These are phyloP conservation scores for Hypotaenidia okinawae DNA, from an alignment of 2,797 vertebrate species.

Conservation along the genomic window DNA sequence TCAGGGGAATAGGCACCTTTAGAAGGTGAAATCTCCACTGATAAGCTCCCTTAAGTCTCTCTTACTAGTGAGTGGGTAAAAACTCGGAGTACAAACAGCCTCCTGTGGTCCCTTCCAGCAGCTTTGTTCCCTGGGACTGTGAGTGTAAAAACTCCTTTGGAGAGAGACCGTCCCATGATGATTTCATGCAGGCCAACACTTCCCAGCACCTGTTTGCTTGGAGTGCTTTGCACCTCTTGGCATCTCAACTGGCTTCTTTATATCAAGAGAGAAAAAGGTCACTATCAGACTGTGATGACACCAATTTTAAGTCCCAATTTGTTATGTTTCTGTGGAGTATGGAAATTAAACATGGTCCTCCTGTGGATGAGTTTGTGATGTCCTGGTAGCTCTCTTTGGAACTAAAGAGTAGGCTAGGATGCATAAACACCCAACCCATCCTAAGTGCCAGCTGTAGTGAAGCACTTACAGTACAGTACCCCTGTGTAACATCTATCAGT, in stretches of 20 bases:
- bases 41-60: background rate
- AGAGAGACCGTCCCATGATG: background rate
- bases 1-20: fast-evolving
- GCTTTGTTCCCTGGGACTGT: background rate
- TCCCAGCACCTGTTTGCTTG: background rate
- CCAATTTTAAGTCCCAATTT: background rate
- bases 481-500: background rate
- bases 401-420: background rate
- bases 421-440: background rate
- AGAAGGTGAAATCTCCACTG: background rate
- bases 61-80: background rate
- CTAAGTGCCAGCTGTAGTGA: background rate
- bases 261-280: background rate
- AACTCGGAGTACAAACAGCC: background rate
- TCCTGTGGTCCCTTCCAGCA: background rate
- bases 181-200: background rate
- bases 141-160: background rate
- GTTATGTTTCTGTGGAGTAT: background rate
- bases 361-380: background rate
- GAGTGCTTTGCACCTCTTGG: background rate
- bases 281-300: background rate
- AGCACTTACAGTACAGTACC: background rate
- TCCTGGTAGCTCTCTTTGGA: background rate
- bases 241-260: background rate
- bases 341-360: background rate